Evolutionary conservation across 2,797 vertebrate genomes (phyloP), one percentile per base, ranked within the genome.

Genomic region (Chloroceryle inda): DNA sequence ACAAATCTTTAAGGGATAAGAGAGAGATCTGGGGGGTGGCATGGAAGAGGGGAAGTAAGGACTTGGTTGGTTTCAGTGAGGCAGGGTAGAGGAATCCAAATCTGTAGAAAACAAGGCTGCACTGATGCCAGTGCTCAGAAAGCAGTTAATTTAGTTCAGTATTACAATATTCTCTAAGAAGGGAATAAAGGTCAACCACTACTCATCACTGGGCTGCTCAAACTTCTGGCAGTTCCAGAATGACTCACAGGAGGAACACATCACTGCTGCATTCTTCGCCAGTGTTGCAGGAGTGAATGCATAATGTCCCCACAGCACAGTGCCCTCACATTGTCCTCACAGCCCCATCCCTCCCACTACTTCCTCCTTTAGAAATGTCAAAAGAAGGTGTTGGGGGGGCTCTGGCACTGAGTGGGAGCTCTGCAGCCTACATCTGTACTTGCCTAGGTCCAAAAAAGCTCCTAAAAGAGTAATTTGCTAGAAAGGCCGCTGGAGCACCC

Each of bases 121-220:
- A 21, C 13, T 84, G 58, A 74, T 69, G 64, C 53, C 66, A 72
- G 37, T 4, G 23, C 56, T 92, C 81, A 91, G 81, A 93, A 78
- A 74, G 45, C 35, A 85, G 62, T 42, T 73, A 0, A 62, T 89
- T 78, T 68, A 44, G 71, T 26, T 93, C 89, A 38, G 3, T 85
- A 94, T 81, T 86, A 94, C 68, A 86, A 31, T 88, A 64, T 62
- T 35, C 38, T 90, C 53, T 75, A 72, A 33, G 71, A 45, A 35
- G 62, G 50, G 87, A 94, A 84, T 40, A 95, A 94, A 96, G 94
- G 92, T 92, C 89, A 96, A 1, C 19, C 20, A 66, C 68, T 58
- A 75, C 61, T 91, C 85, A 88, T 83, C 67, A 64, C 55, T 24
- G 73, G 78, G 24, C 53, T 88, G 79, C 49, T 94, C 69, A 38